phyloP scores from a whole-genome alignment of 2,113 vertebrate species.

The Gallinago jamesoni region DNA sequence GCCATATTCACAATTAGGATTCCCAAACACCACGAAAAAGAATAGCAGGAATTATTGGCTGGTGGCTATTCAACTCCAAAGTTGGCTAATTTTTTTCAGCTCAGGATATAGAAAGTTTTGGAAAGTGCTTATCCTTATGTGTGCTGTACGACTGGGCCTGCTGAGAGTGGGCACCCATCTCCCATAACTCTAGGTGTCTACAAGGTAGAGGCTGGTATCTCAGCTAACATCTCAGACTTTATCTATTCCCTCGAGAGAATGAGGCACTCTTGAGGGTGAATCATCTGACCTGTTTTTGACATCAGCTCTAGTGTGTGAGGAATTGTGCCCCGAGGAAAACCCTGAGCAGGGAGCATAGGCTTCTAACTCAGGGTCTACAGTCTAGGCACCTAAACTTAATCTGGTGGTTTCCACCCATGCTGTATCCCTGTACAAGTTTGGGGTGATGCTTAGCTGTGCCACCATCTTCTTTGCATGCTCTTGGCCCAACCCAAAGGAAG shows the following conservation, averaged over 20 bases:
- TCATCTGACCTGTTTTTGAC: background rate
- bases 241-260: background rate
- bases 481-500: background rate
- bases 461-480: rapidly evolving
- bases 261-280: background rate
- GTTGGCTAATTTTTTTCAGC: background rate
- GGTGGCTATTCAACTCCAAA: background rate
- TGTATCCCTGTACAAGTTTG: background rate
- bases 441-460: background rate
- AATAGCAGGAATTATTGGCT: background rate
- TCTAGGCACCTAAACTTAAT: rapidly evolving
- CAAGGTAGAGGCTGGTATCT: background rate
- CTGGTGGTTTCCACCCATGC: background rate
- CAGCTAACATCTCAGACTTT: background rate
- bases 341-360: background rate
- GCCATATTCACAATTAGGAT: background rate
- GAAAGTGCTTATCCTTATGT: background rate
- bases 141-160: rapidly evolving
- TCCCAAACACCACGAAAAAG: background rate
- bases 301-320: background rate
- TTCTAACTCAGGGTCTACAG: background rate
- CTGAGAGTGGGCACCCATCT: background rate
- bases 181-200: background rate
- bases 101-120: background rate
- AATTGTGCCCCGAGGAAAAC: background rate